Percentiles rank a stretch among this genome's conserved stretches.
phyloP scores from a whole-genome alignment of 2,888 invertebrate genomes.

The Timema cristinae region DNA sequence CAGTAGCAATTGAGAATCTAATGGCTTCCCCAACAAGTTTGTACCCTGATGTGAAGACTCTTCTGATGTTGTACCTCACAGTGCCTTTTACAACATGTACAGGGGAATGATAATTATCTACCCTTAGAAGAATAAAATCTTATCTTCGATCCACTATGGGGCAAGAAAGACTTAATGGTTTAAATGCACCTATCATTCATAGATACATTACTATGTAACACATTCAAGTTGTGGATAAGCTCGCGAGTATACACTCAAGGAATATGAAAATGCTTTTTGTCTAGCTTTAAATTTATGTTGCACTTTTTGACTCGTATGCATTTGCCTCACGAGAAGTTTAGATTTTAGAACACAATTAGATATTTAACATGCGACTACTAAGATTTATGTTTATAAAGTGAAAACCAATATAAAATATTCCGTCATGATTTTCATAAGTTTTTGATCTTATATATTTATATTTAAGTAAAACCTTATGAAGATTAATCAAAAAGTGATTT shows the following conservation, averaged over 20 bases:
- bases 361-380: too few relatives aligned
- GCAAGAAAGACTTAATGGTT: constrained; percentile 6
- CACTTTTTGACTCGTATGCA: neutral
- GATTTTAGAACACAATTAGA: neutral
- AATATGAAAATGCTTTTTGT: neutral
- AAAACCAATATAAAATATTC: neutral
- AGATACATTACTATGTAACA: constrained; percentile 10
- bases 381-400: neutral
- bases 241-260: constrained; percentile 1
- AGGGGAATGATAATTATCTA: neutral
- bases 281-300: neutral
- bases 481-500: neutral
- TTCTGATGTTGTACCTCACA: constrained; percentile 10
- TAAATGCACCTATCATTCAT: neutral
- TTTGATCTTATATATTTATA: neutral
- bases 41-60: constrained; percentile 12
- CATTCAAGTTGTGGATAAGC: constrained; percentile 12
- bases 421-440: neutral
- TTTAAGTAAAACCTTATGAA: neutral
- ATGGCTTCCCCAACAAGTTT: constrained; percentile 10
- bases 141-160: constrained; percentile 13
- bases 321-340: neutral
- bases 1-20: neutral
- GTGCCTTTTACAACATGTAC: constrained; percentile 13
- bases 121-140: constrained; percentile 1